Evolutionary conservation across 2,888 invertebrate genomes (phyloP), one percentile per base, ranked within the genome.

Genomic region (Elegia similella): DNA sequence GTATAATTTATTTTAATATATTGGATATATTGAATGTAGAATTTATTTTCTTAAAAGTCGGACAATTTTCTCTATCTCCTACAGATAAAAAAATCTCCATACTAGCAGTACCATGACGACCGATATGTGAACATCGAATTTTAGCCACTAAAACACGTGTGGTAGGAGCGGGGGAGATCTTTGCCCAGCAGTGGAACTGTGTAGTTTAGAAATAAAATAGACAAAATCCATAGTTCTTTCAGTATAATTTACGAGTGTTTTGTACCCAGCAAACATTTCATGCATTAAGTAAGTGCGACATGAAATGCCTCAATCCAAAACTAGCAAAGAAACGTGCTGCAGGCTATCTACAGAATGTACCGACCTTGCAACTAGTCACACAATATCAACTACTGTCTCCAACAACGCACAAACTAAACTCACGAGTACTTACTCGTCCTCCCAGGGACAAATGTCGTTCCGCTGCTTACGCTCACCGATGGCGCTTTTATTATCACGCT

Each of bases 391-490:
- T 63, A 64, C 62, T 56, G 44, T 57, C 50, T 60, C 59, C 59
- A 65, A 68, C 61, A 61, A 70, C 68, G 72, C 74, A 70, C 70
- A 68, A 71, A 73, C 67, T 68, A 72, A 68, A 66, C 63, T 66
- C 72, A 67, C 70, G 67, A 72, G 71, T 86, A 96, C 97, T 96
- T 93, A 97, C 97, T 97, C 97, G 92, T 97, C 97, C 93, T 97
- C 97, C 97, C 98, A 98, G 59, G 97, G 97, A 92, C 97, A 98
- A 81, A 97, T 95, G 89, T 97, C 96, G 89, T 95, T 96, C 87
- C 94, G 93, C 88, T 95, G 82, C 75, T 80, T 84, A 64, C 79
- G 78, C 65, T 84, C 85, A 73, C 78, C 80, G 77, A 79, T 72
- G 77, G 76, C 80, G 75, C 75, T 75, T 73, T 82, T 85, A 79